Base-by-base conservation (phyloP, 1,140 invertebrate species). In the Lepidurus couesii region DNA sequence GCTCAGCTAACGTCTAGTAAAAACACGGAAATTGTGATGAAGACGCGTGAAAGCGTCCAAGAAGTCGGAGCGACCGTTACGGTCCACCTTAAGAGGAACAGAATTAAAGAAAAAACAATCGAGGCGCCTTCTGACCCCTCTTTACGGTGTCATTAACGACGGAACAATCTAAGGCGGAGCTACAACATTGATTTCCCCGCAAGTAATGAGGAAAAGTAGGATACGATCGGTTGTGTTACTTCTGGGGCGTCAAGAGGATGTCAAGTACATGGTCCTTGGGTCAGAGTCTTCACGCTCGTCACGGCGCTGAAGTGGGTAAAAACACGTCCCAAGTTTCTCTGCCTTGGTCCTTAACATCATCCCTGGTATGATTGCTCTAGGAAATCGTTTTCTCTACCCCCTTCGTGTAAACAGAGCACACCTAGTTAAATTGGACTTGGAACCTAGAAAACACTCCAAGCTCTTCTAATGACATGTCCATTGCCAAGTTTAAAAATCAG, bases 271-370 rank as follows among this genome's bases (percentile, higher is more conserved):
- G 34, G 21, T 21, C 21, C 21, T 13, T 16, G 2, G 13, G 53
- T 65, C 53, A 65, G n/a, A n/a, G n/a, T 65, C 53, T 65, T 65
- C 53, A 65, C 53, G 53, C 53, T 65, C n/a, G n/a, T 16, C 13
- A 21, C 21, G 53, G 53, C 53, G 21, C n/a, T 21, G 10, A 65
- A 65, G 53, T 65, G 53, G 53, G 53, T n/a, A 65, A 65, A 65
- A 65, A 65, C 53, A 65, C 34, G n/a, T 65, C 21, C 13, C 53
- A 65, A 65, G 53, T 65, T 65, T 47, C 21, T 16, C 53, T n/a
- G 16, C 53, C 5, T 7, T 3, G 53, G 53, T 13, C 16, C 21
- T 65, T 65, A 65, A 13, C 53, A 65, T n/a, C 6, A 13, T 21
- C 16, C 16, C n/a, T n/a, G 21, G 16, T 65, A 1, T n/a, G 53